Conservation (phyloP, 2,797 vertebrate genomes). For the Myripristis murdjan region DNA sequence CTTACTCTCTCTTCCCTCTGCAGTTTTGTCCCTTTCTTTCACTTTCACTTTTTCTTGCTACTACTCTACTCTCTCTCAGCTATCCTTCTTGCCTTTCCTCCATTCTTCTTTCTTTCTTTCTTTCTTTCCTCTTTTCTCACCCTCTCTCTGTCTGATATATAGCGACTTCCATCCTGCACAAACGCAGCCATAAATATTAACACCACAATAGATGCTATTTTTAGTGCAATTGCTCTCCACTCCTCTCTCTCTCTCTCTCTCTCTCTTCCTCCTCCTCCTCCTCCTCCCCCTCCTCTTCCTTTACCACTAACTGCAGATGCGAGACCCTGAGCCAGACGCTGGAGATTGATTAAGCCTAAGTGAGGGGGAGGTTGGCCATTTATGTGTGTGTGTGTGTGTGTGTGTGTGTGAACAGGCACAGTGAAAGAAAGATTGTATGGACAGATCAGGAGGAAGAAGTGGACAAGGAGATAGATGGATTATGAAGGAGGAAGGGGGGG, state of each 20-base stretch:
- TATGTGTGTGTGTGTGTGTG: constrained; percentile 11
- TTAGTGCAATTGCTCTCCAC: constrained; percentile 20
- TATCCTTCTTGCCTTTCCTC: not conserved
- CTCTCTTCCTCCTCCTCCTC: not conserved
- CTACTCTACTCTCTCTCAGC: not conserved
- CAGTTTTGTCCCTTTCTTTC: too few species aligned
- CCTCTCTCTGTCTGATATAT: constrained; percentile 2
- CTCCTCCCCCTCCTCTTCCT: not conserved
- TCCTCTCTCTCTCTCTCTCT: not conserved
- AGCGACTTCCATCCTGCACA: constrained; percentile 25
- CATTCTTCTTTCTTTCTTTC: not conserved
- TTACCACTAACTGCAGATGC: constrained; percentile 17
- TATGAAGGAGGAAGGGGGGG: constrained; percentile 16
- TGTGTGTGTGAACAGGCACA: constrained; percentile 3
- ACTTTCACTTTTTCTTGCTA: constrained; percentile 5
- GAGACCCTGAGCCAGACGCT: constrained; percentile 17
- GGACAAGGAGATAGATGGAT: constrained; percentile 31
- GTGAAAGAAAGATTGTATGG: constrained; percentile 13
- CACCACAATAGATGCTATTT: constrained; percentile 40
- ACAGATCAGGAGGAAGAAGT: constrained; percentile 26
- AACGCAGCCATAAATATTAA: constrained; percentile 58
- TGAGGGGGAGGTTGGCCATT: constrained; percentile 1
- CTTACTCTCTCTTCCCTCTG: too few species aligned
- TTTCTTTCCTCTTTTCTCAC: not conserved
- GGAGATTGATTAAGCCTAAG: constrained; percentile 50